Base-by-base conservation (phyloP, 92 coral and sea anemone genomes). In the Zoanthus gigantus region DNA sequence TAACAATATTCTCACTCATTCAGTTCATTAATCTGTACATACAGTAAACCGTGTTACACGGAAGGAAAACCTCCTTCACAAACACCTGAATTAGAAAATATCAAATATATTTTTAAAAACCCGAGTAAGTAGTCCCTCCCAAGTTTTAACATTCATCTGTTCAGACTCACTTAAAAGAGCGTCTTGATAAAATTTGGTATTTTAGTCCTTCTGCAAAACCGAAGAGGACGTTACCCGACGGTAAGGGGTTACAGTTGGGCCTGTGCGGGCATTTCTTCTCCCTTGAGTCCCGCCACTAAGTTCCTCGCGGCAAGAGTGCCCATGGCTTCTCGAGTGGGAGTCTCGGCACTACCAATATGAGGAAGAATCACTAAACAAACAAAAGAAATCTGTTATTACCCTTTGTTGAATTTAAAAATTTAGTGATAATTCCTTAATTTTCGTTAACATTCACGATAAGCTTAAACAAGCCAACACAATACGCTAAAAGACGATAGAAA, bases 321-420 rank as follows among this genome's bases (percentile, higher is more conserved):
- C 91, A 88, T 88, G 30, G 74, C 91, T 47, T 84, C 86, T 71
- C 91, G 58, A 32, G 91, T 88, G 72, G 91, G 87, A n/a, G 79
- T 68, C 71, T 88, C 91, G 56, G 91, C 91, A 82, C 91, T 88
- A 67, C 91, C 91, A 47, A 88, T 88, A 56, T 88, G 91, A 23
- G 91, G 91, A 72, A 88, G 91, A 47, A 88, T 56, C 88, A 88
- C 91, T 88, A 68, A n/a, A 45, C 10, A 46, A 54, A 77, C 1
- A 13, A 54, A 75, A 47, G 5, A 50, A 50, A 50, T 7, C 56
- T 50, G 6, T 50, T 50, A 50, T 11, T 50, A 7, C 4, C 54
- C 12, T 0, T 23, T 23, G 23, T 23, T 23, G 23, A 23, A 23
- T 23, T 23, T 23, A 23, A 23, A 23, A 34, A 34, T 34, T 34